Conservation (phyloP, 2,113 vertebrate species). For the Sorex fumeus region DNA sequence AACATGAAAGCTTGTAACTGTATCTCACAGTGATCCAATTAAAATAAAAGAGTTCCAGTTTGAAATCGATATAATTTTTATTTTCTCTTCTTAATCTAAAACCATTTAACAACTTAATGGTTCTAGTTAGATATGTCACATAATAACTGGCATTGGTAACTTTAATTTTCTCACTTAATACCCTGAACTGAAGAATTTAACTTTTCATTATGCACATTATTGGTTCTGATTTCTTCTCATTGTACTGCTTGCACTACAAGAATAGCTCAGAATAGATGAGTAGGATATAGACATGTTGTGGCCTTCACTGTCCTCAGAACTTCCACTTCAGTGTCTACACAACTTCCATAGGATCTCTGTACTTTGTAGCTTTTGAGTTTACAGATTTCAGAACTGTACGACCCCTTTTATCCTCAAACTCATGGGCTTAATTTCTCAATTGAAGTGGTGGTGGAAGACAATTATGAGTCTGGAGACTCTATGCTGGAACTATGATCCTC, state of each 20-base stretch:
- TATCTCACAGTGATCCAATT: no score
- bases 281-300: constrained; percentile 91
- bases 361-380: constrained; percentile 87
- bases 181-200: no score
- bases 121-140: no score
- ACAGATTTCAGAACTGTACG: constrained; percentile 87
- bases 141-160: no score
- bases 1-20: no score
- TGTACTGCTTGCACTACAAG: constrained; percentile 94
- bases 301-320: constrained; percentile 94
- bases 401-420: constrained; percentile 85
- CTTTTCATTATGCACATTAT: constrained; percentile 73
- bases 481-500: constrained; percentile 91
- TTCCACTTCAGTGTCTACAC: constrained; percentile 91
- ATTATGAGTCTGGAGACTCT: constrained; percentile 87
- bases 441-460: constrained; percentile 85
- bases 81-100: no score
- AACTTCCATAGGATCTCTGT: constrained; percentile 89
- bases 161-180: no score
- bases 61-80: no score
- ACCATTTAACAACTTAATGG: no score
- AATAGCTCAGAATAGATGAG: constrained; percentile 95
- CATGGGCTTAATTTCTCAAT: constrained; percentile 86
- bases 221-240: constrained; percentile 86
- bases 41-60: no score